These are phyloP conservation scores for Antechinus stuartii DNA, from an alignment of 2,113 vertebrate genomes.

Conservation along the genomic window DNA sequence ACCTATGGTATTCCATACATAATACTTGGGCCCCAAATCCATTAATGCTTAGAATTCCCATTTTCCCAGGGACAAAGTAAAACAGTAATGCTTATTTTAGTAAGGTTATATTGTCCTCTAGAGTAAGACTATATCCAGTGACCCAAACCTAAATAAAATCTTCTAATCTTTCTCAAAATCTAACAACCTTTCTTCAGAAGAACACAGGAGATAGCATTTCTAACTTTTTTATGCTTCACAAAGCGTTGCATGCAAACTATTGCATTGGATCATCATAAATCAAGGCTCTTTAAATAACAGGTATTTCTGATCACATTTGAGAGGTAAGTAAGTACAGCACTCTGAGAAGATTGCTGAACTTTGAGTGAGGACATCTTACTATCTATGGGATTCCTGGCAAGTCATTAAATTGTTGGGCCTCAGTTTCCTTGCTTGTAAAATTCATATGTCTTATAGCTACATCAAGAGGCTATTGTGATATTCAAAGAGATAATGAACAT, in stretches of 20 bases:
- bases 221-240: neutral
- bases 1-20: neutral
- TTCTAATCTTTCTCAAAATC: neutral
- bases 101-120: neutral
- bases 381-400: neutral
- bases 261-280: neutral
- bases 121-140: neutral
- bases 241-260: neutral
- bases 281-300: neutral
- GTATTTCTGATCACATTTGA: neutral
- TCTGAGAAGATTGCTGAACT: neutral
- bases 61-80: neutral
- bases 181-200: neutral
- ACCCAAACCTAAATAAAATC: neutral
- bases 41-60: no score
- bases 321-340: neutral
- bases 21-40: neutral
- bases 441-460: neutral
- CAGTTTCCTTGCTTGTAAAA: neutral
- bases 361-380: neutral
- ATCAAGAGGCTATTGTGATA: neutral
- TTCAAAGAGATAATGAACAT: neutral
- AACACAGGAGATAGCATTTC: neutral
- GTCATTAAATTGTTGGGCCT: neutral
- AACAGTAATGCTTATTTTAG: neutral